Evolutionary conservation across 2,797 vertebrate species (phyloP), one percentile per base, ranked within the genome.

Genomic region (Lacerta viridis): DNA sequence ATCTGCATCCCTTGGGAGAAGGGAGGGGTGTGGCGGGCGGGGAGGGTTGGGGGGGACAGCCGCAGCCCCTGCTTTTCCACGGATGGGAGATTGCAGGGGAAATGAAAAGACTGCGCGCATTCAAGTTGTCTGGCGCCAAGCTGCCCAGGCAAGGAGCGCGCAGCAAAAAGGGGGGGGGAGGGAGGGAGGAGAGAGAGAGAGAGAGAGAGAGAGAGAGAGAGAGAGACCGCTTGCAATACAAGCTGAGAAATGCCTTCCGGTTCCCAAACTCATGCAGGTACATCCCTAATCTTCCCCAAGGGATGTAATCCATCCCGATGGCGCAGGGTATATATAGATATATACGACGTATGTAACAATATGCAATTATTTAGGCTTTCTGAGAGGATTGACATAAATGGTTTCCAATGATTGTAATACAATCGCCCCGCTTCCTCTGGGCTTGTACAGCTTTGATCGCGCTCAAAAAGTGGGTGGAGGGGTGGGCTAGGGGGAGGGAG

Each of bases 51-150:
- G 78, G 33, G 6, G 2, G 36, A 11, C 7, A 25, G 29, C 7
- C 29, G 23, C 69, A 55, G n/a, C 23, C 69, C 23, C 83, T 33
- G 75, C 36, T 55, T 68, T 9, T 79, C 59, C 72, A 78, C 39
- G 72, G 79, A 61, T 71, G 78, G 78, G 83, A 64, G 72, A 20
- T 55, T 86, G 86, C 78, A 33, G 74, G 83, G 25, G 82, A 41
- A 36, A 84, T 64, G 85, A 84, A 80, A 90, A 75, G 80, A 27
- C 86, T 29, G 18, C 79, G 3, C 18, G 8, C 55, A 72, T 88
- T 83, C 79, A 82, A 88, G 66, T 33, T n/a, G 41, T 33, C 84
- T 91, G 90, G 90, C 90, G 84, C 88, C 90, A 89, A 77, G 85
- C 43, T 87, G 87, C 87, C 90, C 55, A 66, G 82, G 74, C 50